phyloP scores from a whole-genome alignment of 1,140 invertebrate species.

The Battus philenor region DNA sequence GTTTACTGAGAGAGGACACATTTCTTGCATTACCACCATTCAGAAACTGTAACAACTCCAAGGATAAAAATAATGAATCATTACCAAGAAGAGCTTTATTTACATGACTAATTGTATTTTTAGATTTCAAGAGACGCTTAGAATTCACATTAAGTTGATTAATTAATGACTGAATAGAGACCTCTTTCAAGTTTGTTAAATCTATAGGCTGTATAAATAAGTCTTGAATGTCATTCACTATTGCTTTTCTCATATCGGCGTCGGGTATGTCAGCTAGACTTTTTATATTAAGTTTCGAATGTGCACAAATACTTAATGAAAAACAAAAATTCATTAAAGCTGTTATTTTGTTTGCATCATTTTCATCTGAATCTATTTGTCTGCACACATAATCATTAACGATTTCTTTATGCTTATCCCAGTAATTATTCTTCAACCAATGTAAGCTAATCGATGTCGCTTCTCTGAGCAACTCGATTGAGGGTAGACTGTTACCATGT shows the following conservation, averaged over 20 bases:
- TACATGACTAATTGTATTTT: conserved; percentile 25
- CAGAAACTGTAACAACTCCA: conserved; percentile 43
- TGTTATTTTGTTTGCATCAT: conserved; percentile 38
- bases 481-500: conserved; percentile 78
- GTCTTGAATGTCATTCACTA: conserved; percentile 50
- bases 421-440: conserved; percentile 79
- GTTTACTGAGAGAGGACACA: conserved; percentile 24
- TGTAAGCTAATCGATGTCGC: conserved; percentile 75
- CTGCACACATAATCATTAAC: conserved; percentile 43
- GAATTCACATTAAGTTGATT: conserved; percentile 36
- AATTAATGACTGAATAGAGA: conserved; percentile 39
- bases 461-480: conserved; percentile 75
- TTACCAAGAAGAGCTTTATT: conserved; percentile 50
- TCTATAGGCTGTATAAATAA: conserved; percentile 44
- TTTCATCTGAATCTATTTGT: conserved; percentile 21
- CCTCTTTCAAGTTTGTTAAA: conserved; percentile 41
- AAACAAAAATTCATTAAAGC: conserved; percentile 53
- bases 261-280: conserved; percentile 54
- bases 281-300: conserved; percentile 50
- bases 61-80: conserved; percentile 57
- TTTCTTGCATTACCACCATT: conserved; percentile 27
- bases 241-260: conserved; percentile 43
- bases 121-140: conserved; percentile 36
- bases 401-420: conserved; percentile 51
- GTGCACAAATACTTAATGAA: conserved; percentile 51